Evolutionary conservation across 2,113 vertebrate species (phyloP).

Genomic region (Sakesphorus luctuosus): DNA sequence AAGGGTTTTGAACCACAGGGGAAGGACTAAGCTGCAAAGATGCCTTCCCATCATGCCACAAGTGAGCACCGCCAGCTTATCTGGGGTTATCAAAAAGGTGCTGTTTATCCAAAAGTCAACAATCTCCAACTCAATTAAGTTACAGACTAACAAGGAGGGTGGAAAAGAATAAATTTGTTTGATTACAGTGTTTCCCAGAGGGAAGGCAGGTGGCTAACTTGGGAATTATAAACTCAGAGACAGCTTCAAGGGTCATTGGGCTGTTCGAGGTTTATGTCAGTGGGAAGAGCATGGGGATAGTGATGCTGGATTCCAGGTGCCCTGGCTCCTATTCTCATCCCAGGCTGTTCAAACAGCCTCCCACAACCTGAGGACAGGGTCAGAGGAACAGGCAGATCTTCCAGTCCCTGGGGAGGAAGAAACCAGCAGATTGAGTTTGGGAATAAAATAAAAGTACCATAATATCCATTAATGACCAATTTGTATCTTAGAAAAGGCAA

Average conservation of each 20-base stretch:
- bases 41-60: background rate
- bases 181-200: background rate
- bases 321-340: background rate
- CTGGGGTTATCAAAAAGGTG: background rate
- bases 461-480: conserved; percentile 33
- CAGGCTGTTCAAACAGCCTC: background rate
- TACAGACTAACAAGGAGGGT: background rate
- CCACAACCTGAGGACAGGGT: background rate
- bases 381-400: background rate
- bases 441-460: conserved; percentile 31
- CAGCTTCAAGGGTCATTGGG: background rate
- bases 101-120: background rate
- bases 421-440: background rate
- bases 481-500: background rate
- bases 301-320: background rate
- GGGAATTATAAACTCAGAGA: background rate
- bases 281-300: background rate
- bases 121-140: background rate
- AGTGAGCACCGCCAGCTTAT: background rate
- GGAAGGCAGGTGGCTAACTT: background rate
- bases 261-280: background rate
- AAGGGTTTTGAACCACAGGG: background rate
- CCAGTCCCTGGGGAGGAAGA: background rate
- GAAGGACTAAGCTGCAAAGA: background rate
- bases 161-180: background rate